These are phyloP conservation scores for Phenacoccus solenopsis DNA, from an alignment of 1,140 invertebrate genomes.

Conservation along the genomic window DNA sequence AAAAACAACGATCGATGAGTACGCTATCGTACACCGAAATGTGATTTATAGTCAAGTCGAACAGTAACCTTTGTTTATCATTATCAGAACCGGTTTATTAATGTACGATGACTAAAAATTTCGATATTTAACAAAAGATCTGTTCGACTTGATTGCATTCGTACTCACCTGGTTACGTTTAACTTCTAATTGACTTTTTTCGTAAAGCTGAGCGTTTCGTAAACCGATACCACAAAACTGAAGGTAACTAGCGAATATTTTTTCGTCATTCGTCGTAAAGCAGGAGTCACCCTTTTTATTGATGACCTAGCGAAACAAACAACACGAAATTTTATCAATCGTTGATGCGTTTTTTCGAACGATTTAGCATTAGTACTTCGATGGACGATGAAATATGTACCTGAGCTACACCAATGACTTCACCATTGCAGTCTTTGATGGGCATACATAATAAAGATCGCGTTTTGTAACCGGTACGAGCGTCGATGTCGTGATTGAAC, in stretches of 20 bases:
- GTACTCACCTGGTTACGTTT: conserved; percentile 72
- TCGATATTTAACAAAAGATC: background rate
- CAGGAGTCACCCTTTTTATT: conserved; percentile 75
- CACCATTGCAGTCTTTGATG: conserved; percentile 86
- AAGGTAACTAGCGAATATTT: conserved; percentile 82
- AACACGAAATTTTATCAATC: too few species aligned
- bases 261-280: conserved; percentile 76
- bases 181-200: conserved; percentile 84
- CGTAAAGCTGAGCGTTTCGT: conserved; percentile 86
- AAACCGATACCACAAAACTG: conserved; percentile 90
- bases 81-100: background rate
- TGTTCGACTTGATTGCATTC: background rate
- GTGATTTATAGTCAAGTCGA: too few species aligned
- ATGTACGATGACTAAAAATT: too few species aligned
- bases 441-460: conserved; percentile 87
- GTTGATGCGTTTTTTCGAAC: too few species aligned
- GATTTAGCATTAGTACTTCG: too few species aligned
- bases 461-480: conserved; percentile 83
- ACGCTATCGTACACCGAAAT: too few species aligned
- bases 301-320: conserved; percentile 53
- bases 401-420: conserved; percentile 91
- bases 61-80: background rate
- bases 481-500: conserved; percentile 88
- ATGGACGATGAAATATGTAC: too few species aligned
- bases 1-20: too few species aligned